Evolutionary conservation across 1,140 invertebrate genomes (phyloP).

Genomic region (Agrilus planipennis): DNA sequence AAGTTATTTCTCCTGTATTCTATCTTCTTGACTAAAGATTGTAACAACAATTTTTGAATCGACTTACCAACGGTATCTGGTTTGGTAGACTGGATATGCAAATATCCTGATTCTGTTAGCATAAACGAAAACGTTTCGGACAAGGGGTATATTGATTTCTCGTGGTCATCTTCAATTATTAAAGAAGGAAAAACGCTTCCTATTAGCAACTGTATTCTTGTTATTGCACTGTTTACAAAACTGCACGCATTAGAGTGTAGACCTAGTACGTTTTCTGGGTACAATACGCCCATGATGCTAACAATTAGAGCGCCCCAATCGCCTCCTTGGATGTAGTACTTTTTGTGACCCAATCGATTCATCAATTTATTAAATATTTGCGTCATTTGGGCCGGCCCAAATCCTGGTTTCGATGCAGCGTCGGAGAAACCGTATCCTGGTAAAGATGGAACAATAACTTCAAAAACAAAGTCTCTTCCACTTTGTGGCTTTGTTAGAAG

Average conservation of each 20-base stretch:
- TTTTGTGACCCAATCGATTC: conserved; percentile 59
- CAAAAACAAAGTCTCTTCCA: conserved; percentile 57
- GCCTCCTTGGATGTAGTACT: conserved; percentile 76
- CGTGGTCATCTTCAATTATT: conserved; percentile 42
- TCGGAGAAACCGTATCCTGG: conserved; percentile 74
- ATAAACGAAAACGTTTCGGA: conserved; percentile 36
- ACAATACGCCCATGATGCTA: conserved; percentile 48
- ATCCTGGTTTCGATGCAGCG: conserved; percentile 47
- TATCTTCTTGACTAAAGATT: neutral
- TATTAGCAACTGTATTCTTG: conserved; percentile 40
- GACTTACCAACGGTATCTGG: conserved; percentile 75
- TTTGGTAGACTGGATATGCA: conserved; percentile 79
- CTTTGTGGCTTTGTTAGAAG: conserved; percentile 45
- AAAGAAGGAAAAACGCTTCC: conserved; percentile 42
- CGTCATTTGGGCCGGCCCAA: conserved; percentile 49
- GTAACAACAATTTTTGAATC: neutral
- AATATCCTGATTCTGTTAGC: conserved; percentile 66
- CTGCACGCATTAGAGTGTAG: conserved; percentile 58
- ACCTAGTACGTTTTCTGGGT: conserved; percentile 54
- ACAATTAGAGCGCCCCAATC: conserved; percentile 67
- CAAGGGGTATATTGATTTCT: conserved; percentile 49
- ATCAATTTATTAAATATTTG: conserved; percentile 79
- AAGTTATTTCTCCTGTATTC: conserved; percentile 1
- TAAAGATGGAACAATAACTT: conserved; percentile 62
- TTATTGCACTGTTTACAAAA: conserved; percentile 27